phyloP scores from a whole-genome alignment of 2,888 invertebrate species.

The Leucophora obtusa region DNA sequence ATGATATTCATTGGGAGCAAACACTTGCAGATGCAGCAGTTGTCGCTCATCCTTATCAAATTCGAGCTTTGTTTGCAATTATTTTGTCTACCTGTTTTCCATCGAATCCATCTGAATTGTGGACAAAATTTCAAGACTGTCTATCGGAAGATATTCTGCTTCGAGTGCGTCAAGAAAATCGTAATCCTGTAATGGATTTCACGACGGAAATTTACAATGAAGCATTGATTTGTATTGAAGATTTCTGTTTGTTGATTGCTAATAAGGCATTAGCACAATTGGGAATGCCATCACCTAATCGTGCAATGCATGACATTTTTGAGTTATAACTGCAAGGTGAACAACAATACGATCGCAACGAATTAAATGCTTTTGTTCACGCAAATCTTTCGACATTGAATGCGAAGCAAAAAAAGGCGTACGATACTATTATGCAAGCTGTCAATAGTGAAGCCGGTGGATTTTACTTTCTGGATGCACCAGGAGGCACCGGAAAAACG shows the following conservation, averaged over 20 bases:
- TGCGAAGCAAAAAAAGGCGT: background rate
- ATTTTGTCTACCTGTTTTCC: no score
- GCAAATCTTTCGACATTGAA: background rate
- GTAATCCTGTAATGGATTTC: no score
- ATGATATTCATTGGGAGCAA: slow-evolving; percentile 64
- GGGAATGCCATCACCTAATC: no score
- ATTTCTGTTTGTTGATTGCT: no score
- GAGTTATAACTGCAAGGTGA: slow-evolving; percentile 14
- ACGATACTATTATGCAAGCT: slow-evolving; percentile 30
- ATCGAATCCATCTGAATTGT: slow-evolving; percentile 51
- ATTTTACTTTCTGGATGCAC: slow-evolving; percentile 49
- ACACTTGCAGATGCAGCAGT: slow-evolving; percentile 53
- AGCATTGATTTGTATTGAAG: no score
- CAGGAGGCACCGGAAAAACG: slow-evolving; percentile 52
- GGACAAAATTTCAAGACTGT: slow-evolving; percentile 31
- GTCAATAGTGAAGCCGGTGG: slow-evolving; percentile 20
- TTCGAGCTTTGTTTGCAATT: no score
- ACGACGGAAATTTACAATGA: no score
- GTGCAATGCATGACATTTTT: no score
- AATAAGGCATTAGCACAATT: no score
- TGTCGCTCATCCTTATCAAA: slow-evolving; percentile 47
- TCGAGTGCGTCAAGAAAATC: no score
- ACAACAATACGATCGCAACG: slow-evolving; percentile 15
- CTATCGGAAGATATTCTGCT: slow-evolving; percentile 43
- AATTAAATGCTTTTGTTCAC: background rate